A percentile compares a stretch with the other conserved stretches of the same genome.
Evolutionary conservation across 2,888 invertebrate species (phyloP).

Genomic region (Nebria salina): DNA sequence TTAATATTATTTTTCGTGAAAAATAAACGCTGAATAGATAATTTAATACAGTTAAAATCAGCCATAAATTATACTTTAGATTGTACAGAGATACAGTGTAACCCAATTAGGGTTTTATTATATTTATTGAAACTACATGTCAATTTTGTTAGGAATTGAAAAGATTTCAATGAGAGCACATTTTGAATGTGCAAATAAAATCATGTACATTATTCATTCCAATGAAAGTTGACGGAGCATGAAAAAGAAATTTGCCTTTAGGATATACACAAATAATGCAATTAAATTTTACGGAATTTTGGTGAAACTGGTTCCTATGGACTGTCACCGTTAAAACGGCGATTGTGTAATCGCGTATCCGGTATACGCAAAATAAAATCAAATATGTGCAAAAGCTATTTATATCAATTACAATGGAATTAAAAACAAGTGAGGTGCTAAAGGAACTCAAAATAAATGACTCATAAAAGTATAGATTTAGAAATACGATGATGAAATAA

Average conservation of each 20-base stretch:
- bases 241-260: neutral
- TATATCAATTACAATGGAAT: neutral
- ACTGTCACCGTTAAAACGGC: neutral
- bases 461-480: too few species aligned
- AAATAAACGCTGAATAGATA: too few species aligned
- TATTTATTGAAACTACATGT: too few species aligned
- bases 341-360: neutral
- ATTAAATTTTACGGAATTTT: neutral
- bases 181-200: neutral
- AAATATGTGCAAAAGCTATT: neutral
- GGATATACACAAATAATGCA: neutral
- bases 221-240: neutral
- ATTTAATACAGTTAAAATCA: too few species aligned
- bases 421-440: neutral
- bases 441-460: too few species aligned
- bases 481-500: neutral
- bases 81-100: too few species aligned
- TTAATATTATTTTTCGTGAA: too few species aligned
- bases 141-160: too few species aligned
- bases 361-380: neutral
- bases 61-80: too few species aligned
- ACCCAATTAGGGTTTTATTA: too few species aligned
- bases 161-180: too few species aligned
- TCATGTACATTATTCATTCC: neutral
- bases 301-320: neutral